Conservation (phyloP, 2,888 invertebrate species). For the Calephelis perditalis region DNA sequence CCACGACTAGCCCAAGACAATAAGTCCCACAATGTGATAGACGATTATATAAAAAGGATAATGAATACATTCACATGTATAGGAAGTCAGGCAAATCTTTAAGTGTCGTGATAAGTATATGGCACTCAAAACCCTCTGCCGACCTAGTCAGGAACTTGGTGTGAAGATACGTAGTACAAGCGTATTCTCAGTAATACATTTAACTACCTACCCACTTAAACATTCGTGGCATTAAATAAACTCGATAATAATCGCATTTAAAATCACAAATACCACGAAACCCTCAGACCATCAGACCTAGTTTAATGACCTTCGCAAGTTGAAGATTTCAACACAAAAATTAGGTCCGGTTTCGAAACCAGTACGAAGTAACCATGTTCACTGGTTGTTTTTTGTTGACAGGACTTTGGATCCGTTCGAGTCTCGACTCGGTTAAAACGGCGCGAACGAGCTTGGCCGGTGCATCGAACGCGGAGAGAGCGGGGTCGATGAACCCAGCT, state of each 20-base stretch:
- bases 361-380: conserved; percentile 12
- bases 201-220: not conserved
- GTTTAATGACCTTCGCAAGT: conserved; percentile 10
- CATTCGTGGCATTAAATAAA: not conserved
- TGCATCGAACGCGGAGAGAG: conserved; percentile 76
- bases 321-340: conserved; percentile 16
- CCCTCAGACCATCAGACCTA: conserved; percentile 6
- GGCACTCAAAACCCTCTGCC: too few species aligned
- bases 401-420: conserved; percentile 33
- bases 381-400: conserved; percentile 33
- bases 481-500: conserved; percentile 64
- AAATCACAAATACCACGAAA: conserved; percentile 7
- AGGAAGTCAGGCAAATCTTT: too few species aligned
- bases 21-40: too few species aligned
- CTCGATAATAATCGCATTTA: conserved; percentile 2
- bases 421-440: conserved; percentile 35
- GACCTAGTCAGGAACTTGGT: too few species aligned
- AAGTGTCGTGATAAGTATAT: too few species aligned
- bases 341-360: conserved; percentile 12
- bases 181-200: too few species aligned
- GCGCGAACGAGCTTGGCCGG: conserved; percentile 44
- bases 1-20: too few species aligned
- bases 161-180: too few species aligned
- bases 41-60: too few species aligned
- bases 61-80: too few species aligned